A percentile compares a stretch with the other conserved stretches of the same genome.
phyloP scores from a whole-genome alignment of 2,113 vertebrate genomes.

The Rynchops niger region DNA sequence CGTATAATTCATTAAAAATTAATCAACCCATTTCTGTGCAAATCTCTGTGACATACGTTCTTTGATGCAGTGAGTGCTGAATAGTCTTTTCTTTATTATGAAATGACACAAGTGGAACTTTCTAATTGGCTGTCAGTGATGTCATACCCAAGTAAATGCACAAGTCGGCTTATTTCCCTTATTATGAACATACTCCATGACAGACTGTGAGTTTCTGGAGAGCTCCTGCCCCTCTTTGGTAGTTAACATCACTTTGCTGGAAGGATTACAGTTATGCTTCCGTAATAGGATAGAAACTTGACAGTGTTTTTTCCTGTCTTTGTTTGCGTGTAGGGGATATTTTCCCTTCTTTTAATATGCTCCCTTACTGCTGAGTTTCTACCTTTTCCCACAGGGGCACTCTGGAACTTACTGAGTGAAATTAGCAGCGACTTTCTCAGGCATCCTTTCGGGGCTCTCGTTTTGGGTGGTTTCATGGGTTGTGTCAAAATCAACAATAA shows the following conservation, averaged over 20 bases:
- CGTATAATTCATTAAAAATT: conserved; percentile 75
- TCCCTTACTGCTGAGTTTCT: not conserved
- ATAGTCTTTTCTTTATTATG: conserved; percentile 71
- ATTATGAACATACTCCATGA: conserved; percentile 40
- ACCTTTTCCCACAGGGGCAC: not conserved
- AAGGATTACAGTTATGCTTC: not conserved
- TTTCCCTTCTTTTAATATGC: not conserved
- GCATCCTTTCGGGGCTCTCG: not conserved
- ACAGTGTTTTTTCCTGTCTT: not conserved
- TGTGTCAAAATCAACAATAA: conserved; percentile 23
- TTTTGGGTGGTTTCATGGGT: not conserved
- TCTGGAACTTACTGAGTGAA: not conserved
- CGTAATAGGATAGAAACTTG: not conserved
- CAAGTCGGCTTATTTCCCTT: conserved; percentile 37
- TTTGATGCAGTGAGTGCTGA: conserved; percentile 70
- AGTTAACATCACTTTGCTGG: conserved; percentile 11
- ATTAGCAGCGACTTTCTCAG: not conserved
- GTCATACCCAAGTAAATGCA: conserved; percentile 60
- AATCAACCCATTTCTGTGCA: conserved; percentile 74
- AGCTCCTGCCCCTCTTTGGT: conserved; percentile 15
- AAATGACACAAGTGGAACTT: conserved; percentile 72
- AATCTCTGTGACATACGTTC: conserved; percentile 71
- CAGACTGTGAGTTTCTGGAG: conserved; percentile 40
- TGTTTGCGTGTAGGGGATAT: not conserved
- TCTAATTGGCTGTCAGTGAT: conserved; percentile 75